phyloP scores from a whole-genome alignment of 2,888 invertebrate species.

The Meteorus cinctellus region DNA sequence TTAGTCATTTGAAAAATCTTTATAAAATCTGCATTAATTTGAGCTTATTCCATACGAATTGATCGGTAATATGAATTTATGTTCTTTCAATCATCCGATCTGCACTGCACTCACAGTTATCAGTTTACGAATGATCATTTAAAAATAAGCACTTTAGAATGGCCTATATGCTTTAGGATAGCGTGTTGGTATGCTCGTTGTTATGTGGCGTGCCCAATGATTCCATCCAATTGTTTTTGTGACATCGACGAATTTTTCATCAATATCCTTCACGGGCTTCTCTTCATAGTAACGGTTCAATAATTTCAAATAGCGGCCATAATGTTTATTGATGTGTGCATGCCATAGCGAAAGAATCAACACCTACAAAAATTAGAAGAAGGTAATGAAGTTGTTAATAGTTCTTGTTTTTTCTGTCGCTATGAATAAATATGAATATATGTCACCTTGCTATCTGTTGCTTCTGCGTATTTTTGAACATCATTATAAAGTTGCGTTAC shows the following conservation, averaged over 20 bases:
- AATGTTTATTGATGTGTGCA: conserved; percentile 84
- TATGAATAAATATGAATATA: conserved; percentile 39
- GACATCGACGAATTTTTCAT: conserved; percentile 80
- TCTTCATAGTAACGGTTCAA: conserved; percentile 87
- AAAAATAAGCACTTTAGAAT: conserved; percentile 76
- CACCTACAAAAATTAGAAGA: conserved; percentile 73
- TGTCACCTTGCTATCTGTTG: conserved; percentile 83
- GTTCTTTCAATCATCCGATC: background rate
- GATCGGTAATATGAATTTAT: conserved; percentile 2
- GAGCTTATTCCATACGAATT: conserved; percentile 29
- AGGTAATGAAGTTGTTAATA: background rate
- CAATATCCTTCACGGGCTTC: conserved; percentile 83
- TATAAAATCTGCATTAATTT: conserved; percentile 36
- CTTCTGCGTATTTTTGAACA: conserved; percentile 87
- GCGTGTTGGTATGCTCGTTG: conserved; percentile 78
- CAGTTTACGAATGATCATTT: conserved; percentile 18
- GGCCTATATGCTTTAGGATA: conserved; percentile 82
- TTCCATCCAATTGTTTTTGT: conserved; percentile 82
- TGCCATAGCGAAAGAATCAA: conserved; percentile 89
- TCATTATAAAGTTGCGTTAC: conserved; percentile 80
- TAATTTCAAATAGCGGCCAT: conserved; percentile 87
- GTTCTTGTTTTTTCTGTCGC: conserved; percentile 37
- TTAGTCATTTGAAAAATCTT: conserved; percentile 23
- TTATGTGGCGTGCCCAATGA: conserved; percentile 78
- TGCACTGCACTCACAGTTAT: conserved; percentile 16